These are phyloP conservation scores for Aplidium turbinatum DNA, from an alignment of 23 tunicate species.

Conservation along the genomic window DNA sequence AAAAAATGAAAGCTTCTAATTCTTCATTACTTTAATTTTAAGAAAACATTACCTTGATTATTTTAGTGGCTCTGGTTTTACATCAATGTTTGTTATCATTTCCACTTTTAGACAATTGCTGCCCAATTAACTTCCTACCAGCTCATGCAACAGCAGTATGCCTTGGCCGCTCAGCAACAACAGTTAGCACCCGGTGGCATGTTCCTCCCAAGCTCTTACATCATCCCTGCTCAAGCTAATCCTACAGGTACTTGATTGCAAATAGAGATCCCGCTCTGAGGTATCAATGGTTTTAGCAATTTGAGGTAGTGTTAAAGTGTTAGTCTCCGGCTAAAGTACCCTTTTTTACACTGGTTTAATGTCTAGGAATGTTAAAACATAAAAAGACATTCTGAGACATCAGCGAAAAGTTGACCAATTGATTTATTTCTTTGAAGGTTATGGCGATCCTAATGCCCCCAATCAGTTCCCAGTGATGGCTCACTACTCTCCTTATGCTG, in stretches of 20 bases:
- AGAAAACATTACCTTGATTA: no score
- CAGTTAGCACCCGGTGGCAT: constrained; percentile 59
- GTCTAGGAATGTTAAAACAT: no score
- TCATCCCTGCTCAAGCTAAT: constrained; percentile 70
- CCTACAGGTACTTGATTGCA: constrained; percentile 33
- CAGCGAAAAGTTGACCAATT: no score
- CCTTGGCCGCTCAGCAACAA: constrained; percentile 55
- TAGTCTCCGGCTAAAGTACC: no score
- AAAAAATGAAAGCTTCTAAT: neutral
- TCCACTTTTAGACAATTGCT: constrained; percentile 21
- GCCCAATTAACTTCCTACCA: constrained; percentile 49
- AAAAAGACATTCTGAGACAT: no score
- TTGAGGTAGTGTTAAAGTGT: no score
- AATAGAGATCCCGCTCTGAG: no score
- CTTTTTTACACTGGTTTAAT: no score
- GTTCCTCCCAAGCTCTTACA: constrained; percentile 77
- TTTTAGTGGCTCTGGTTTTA: neutral
- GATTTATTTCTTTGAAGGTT: constrained; percentile 51
- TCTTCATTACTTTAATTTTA: no score
- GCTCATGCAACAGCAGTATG: constrained; percentile 45
- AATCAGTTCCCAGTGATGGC: constrained; percentile 83
- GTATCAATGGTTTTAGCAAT: no score
- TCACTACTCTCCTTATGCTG: constrained; percentile 37
- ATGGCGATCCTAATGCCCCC: constrained; percentile 58
- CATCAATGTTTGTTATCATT: neutral